Conservation (phyloP, 2,113 vertebrate species). For the Lathamus discolor region DNA sequence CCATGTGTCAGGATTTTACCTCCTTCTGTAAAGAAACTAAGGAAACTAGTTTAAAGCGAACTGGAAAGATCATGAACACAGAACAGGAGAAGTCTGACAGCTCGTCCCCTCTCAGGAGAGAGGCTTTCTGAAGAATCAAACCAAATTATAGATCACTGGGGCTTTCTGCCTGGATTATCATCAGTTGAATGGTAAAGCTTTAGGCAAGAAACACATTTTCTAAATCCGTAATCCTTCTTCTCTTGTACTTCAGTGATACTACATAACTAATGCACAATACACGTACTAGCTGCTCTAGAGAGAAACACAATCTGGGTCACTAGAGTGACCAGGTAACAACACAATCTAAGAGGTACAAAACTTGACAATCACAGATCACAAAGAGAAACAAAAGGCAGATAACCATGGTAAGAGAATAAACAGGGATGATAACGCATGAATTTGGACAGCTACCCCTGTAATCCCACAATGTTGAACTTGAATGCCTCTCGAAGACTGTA, state of each 20-base stretch:
- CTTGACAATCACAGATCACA: neutral
- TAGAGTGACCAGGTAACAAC: neutral
- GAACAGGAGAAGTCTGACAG: neutral
- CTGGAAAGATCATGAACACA: neutral
- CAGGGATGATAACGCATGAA: neutral
- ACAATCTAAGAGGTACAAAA: neutral
- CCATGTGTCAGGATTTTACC: neutral
- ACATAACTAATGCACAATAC: neutral
- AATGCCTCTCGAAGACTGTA: accelerated
- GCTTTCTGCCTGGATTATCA: neutral
- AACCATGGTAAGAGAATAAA: neutral
- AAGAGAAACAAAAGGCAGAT: neutral
- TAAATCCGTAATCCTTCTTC: neutral
- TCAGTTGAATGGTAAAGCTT: neutral
- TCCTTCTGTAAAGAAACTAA: neutral
- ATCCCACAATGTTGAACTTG: neutral
- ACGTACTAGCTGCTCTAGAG: neutral
- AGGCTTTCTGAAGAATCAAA: neutral
- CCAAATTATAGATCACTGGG: neutral
- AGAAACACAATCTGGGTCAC: neutral
- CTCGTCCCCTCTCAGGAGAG: neutral
- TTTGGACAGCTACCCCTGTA: neutral
- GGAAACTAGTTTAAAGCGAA: neutral
- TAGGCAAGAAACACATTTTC: neutral
- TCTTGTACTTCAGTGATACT: neutral